A percentile compares a stretch with the other conserved stretches of the same genome.
phyloP scores from a whole-genome alignment of 1,140 invertebrate species.

The Pinna nobilis region DNA sequence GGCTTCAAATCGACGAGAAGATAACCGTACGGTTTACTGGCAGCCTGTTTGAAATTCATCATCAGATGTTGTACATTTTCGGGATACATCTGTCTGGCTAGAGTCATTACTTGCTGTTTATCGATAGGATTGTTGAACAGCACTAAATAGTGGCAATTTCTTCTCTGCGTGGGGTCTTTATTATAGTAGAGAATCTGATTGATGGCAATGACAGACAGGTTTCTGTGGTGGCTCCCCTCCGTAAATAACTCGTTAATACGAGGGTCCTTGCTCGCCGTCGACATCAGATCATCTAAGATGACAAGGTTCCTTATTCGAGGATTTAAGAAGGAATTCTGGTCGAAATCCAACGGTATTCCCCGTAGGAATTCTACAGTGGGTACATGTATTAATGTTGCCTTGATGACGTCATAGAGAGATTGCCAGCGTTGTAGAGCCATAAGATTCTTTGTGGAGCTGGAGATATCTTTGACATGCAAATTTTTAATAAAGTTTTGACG shows the following conservation, averaged over 20 bases:
- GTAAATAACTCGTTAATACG: conserved; percentile 30
- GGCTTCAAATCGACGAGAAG: conserved; percentile 40
- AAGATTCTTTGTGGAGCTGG: conserved; percentile 26
- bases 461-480: not conserved
- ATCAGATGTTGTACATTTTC: conserved; percentile 1
- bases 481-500: not conserved
- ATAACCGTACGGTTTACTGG: conserved; percentile 14
- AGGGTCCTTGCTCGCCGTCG: conserved; percentile 10
- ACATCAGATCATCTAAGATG: conserved; percentile 23
- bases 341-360: conserved; percentile 15
- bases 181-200: conserved; percentile 32
- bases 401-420: conserved; percentile 33
- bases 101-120: conserved; percentile 33
- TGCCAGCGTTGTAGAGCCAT: conserved; percentile 31
- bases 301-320: conserved; percentile 17
- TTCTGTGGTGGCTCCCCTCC: conserved; percentile 35
- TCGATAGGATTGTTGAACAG: conserved; percentile 37
- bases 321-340: conserved; percentile 19
- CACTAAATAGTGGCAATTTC: conserved; percentile 35
- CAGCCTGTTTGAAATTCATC: conserved; percentile 5
- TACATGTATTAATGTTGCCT: not conserved
- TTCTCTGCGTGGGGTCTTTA: conserved; percentile 19
- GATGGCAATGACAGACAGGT: conserved; percentile 24
- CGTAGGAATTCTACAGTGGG: conserved; percentile 14
- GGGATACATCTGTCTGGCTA: conserved; percentile 47